These are phyloP conservation scores for Conus ventricosus DNA, from an alignment of 1,140 invertebrate species.

Conservation along the genomic window DNA sequence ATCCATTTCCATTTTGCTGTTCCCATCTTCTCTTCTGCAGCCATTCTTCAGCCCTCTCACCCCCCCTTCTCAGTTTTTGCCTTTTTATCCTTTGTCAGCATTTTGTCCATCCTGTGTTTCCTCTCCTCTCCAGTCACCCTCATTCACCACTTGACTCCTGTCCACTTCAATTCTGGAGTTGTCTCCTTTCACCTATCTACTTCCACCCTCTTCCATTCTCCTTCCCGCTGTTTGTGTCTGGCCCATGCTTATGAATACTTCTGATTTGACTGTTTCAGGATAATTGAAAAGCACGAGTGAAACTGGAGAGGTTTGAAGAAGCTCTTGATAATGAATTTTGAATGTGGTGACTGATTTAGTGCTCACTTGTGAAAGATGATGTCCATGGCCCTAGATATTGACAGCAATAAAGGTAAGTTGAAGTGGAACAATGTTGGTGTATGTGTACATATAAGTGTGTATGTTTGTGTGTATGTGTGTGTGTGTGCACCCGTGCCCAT, in stretches of 20 bases:
- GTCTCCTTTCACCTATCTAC: no score
- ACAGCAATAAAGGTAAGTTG: conserved; percentile 26
- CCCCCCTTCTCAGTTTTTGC: no score
- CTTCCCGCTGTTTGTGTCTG: neutral
- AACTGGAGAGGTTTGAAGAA: neutral
- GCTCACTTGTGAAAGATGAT: neutral
- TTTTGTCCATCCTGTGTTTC: no score
- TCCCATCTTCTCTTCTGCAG: no score
- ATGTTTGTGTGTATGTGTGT: neutral
- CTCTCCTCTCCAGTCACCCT: no score
- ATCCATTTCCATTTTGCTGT: no score
- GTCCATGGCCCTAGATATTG: conserved; percentile 22
- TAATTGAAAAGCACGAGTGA: neutral
- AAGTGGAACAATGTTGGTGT: neutral
- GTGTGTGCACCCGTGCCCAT: neutral
- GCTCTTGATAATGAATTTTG: neutral
- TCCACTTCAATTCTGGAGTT: no score
- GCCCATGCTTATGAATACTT: neutral
- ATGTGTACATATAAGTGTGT: neutral
- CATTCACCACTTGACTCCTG: no score
- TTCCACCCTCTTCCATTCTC: no score
- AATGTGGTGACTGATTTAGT: neutral
- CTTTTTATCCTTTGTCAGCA: no score
- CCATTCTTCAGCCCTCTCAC: no score
- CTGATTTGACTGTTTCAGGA: neutral